Evolutionary conservation across 2,797 vertebrate genomes (phyloP).

Genomic region (Euthynnus affinis): DNA sequence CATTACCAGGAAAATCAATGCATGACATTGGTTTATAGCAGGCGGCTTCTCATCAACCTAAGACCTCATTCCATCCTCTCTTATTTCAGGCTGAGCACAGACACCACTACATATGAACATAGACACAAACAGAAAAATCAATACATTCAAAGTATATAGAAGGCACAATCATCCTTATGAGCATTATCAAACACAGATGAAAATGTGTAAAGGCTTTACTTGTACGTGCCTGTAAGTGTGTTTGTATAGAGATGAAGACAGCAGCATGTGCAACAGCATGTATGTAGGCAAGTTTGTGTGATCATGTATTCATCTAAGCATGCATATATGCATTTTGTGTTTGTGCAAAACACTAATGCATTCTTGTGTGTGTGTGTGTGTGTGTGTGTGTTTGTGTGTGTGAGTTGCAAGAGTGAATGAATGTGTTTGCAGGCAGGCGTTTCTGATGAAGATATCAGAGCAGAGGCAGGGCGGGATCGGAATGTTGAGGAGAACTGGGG

Average conservation of each 20-base stretch:
- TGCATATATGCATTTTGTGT: slow-evolving; percentile 33
- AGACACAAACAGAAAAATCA: slow-evolving; percentile 61
- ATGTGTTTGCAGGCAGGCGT: slow-evolving; percentile 62
- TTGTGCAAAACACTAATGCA: slow-evolving; percentile 4
- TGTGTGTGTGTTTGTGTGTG: neutral
- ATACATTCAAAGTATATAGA: slow-evolving; percentile 57
- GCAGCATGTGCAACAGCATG: slow-evolving; percentile 13
- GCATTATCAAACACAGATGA: slow-evolving; percentile 47
- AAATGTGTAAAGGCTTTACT: slow-evolving; percentile 41
- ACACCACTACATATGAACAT: slow-evolving; percentile 52
- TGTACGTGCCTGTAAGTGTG: slow-evolving; percentile 29
- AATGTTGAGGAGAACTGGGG: slow-evolving; percentile 74
- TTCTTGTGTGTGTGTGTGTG: neutral
- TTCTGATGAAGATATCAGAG: slow-evolving; percentile 84
- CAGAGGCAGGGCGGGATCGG: slow-evolving; percentile 62
- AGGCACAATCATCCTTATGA: slow-evolving; percentile 53
- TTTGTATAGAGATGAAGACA: slow-evolving; percentile 13
- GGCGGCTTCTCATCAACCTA: slow-evolving; percentile 73
- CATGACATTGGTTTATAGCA: slow-evolving; percentile 74
- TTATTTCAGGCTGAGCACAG: slow-evolving; percentile 57
- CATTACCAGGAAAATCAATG: slow-evolving; percentile 79
- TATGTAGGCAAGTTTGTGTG: slow-evolving; percentile 16
- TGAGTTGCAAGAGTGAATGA: neutral
- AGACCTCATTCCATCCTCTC: slow-evolving; percentile 73
- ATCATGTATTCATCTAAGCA: slow-evolving; percentile 24